Evolutionary conservation across 2,113 vertebrate species (phyloP).

Genomic region (Chionodraco myersi): DNA sequence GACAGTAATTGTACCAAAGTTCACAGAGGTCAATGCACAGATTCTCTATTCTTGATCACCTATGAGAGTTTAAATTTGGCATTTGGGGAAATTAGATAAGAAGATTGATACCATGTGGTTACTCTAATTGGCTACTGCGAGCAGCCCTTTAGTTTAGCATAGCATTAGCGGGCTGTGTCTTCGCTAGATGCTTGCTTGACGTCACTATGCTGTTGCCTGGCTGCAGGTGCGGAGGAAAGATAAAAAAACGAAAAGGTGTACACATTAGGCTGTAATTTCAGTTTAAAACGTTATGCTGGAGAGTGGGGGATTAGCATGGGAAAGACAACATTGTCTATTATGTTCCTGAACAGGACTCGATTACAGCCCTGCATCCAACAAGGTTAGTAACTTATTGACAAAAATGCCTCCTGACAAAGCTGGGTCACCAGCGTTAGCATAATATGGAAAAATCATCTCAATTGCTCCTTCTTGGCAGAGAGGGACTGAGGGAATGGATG

Average conservation of each 20-base stretch:
- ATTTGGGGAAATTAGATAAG: not conserved
- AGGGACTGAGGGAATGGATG: slow-evolving; percentile 46
- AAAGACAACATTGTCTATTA: not conserved
- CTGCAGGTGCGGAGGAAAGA: not conserved
- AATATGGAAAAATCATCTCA: slow-evolving; percentile 67
- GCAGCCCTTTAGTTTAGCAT: not conserved
- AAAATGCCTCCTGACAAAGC: slow-evolving; percentile 43
- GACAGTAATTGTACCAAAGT: not conserved
- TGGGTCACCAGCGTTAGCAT: slow-evolving; percentile 46
- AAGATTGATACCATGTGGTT: not conserved
- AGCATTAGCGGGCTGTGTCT: not conserved
- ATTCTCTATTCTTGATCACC: not conserved
- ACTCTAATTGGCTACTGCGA: not conserved
- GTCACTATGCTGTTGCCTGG: not conserved
- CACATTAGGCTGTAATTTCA: no score
- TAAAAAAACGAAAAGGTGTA: no score
- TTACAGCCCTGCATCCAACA: not conserved
- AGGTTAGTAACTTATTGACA: slow-evolving; percentile 30
- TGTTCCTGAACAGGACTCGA: not conserved
- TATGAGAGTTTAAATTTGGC: not conserved
- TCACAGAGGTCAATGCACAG: not conserved
- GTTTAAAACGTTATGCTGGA: not conserved
- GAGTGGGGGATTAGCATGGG: not conserved
- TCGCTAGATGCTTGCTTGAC: not conserved
- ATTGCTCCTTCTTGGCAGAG: slow-evolving; percentile 59